Conservation (phyloP, 2,113 vertebrate genomes). For the Barbus barbus region DNA sequence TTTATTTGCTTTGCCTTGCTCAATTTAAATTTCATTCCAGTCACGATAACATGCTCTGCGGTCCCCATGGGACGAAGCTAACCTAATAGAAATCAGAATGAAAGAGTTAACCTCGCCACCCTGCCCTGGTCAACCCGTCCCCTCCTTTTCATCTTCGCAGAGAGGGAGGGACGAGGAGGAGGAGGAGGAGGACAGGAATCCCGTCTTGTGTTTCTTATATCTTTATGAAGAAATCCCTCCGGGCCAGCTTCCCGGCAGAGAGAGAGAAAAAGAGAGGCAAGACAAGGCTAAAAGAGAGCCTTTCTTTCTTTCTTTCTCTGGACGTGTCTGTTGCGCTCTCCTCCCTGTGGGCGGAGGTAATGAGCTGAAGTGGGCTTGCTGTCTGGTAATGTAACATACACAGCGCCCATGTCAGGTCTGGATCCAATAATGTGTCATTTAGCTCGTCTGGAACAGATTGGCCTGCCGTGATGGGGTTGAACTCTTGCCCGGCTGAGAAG, state of each 20-base stretch:
- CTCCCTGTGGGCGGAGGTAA: constrained; percentile 79
- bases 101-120: constrained; percentile 53
- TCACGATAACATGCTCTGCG: constrained; percentile 26
- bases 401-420: constrained; percentile 93
- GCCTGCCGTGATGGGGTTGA: constrained; percentile 91
- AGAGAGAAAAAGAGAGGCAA: too few relatives aligned
- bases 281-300: constrained; percentile 65
- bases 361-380: constrained; percentile 93
- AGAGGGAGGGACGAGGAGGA: constrained; percentile 47
- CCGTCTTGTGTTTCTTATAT: constrained; percentile 76
- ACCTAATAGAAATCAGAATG: constrained; percentile 53
- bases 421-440: constrained; percentile 99
- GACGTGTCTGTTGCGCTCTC: constrained; percentile 56
- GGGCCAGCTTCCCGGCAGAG: constrained; percentile 79
- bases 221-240: constrained; percentile 70
- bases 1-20: constrained; percentile 48
- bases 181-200: constrained; percentile 47
- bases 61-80: constrained; percentile 28
- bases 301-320: constrained; percentile 38
- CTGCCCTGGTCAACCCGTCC: constrained; percentile 49
- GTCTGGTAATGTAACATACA: constrained; percentile 87
- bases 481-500: constrained; percentile 97
- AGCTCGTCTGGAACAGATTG: constrained; percentile 99
- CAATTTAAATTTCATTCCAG: constrained; percentile 49
- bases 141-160: constrained; percentile 58